Percentiles rank a stretch among this genome's conserved stretches.
Evolutionary conservation across 2,113 vertebrate species (phyloP).

Genomic region (Salminus brasiliensis): DNA sequence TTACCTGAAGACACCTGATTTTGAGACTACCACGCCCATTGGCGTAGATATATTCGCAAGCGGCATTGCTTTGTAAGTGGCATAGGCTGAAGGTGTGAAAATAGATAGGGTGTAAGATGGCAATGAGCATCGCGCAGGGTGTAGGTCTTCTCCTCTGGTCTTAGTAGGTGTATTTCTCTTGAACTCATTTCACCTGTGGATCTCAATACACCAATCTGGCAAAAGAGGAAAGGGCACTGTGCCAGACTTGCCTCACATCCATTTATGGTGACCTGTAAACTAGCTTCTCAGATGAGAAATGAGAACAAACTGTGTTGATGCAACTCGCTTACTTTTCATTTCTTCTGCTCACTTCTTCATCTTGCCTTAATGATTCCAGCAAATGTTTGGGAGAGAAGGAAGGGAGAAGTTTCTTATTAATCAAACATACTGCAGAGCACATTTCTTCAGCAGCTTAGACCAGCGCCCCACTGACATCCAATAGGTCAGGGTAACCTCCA

Average conservation of each 20-base stretch:
- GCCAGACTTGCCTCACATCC: neutral
- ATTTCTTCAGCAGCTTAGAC: slow-evolving; percentile 12
- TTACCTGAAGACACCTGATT: too few relatives aligned
- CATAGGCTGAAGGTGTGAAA: too few relatives aligned
- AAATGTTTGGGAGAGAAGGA: slow-evolving; percentile 5
- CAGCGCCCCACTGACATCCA: slow-evolving; percentile 33
- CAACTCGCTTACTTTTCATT: slow-evolving; percentile 7
- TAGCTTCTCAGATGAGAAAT: slow-evolving; percentile 19
- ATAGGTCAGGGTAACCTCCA: slow-evolving; percentile 44
- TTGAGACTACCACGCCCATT: too few relatives aligned
- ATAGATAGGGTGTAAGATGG: too few relatives aligned
- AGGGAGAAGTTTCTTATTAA: slow-evolving; percentile 18
- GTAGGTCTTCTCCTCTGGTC: too few relatives aligned
- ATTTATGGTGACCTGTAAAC: slow-evolving; percentile 35
- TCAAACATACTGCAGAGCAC: slow-evolving; percentile 5
- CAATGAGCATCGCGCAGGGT: too few relatives aligned
- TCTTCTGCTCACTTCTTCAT: neutral
- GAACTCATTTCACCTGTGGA: too few relatives aligned
- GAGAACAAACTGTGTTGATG: slow-evolving; percentile 18
- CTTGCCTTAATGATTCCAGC: slow-evolving; percentile 28
- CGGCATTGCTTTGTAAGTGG: too few relatives aligned
- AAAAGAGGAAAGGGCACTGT: slow-evolving; percentile 22
- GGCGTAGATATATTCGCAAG: too few relatives aligned
- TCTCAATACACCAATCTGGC: neutral
- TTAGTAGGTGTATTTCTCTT: neutral